phyloP scores from a whole-genome alignment of 1,140 invertebrate species.

The Papilio xuthus region DNA sequence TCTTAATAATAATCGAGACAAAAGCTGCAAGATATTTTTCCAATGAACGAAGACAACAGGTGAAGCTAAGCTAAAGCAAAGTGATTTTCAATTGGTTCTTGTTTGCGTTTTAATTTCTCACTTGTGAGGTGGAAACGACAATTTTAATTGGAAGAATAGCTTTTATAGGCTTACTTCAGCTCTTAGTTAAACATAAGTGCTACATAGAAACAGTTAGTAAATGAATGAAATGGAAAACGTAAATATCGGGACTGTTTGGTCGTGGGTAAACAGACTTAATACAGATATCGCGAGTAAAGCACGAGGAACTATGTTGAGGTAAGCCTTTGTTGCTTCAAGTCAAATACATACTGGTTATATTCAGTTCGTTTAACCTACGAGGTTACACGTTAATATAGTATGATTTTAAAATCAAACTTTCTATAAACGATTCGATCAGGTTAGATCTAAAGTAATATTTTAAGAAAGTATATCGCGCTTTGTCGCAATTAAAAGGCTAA shows the following conservation, averaged over 20 bases:
- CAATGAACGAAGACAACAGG: background rate
- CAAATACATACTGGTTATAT: background rate
- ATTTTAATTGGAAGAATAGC: background rate
- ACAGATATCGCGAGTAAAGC: background rate
- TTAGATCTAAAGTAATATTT: too few relatives aligned
- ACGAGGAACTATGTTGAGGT: background rate
- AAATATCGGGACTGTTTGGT: constrained; percentile 3
- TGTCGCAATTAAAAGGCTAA: too few relatives aligned
- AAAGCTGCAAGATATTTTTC: background rate
- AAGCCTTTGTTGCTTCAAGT: background rate
- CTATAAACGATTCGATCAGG: background rate
- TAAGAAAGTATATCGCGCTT: too few relatives aligned
- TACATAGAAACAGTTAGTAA: background rate
- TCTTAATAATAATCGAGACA: background rate
- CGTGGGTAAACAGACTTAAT: constrained; percentile 4
- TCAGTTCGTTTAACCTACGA: background rate
- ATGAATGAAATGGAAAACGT: background rate
- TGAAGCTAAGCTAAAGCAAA: background rate
- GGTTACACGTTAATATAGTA: too few relatives aligned
- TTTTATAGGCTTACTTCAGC: background rate
- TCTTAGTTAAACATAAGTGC: background rate
- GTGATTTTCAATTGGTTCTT: background rate
- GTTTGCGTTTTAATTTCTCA: background rate
- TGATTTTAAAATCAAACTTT: background rate
- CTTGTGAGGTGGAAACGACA: background rate